Conservation (phyloP, 1,140 invertebrate genomes). For the Nasonia giraulti region DNA sequence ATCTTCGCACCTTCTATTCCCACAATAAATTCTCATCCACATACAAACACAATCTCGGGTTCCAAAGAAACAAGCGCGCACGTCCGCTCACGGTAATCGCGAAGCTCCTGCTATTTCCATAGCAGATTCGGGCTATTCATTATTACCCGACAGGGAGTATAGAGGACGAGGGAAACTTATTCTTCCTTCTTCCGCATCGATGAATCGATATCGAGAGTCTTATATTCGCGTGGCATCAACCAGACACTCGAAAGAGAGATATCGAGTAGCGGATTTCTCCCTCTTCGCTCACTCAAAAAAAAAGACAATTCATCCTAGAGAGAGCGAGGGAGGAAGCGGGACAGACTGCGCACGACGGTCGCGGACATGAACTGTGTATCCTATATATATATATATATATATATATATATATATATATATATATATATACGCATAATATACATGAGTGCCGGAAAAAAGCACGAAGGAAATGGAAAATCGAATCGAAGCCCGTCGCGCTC, state of each 20-base stretch:
- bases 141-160: neutral
- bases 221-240: neutral
- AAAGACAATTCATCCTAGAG: slow-evolving; percentile 9
- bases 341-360: neutral
- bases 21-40: neutral
- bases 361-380: neutral
- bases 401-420: neutral
- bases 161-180: neutral
- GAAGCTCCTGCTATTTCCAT: neutral
- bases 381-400: neutral
- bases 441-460: neutral
- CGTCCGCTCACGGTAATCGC: neutral
- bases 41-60: neutral
- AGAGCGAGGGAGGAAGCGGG: too few species aligned
- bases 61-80: neutral
- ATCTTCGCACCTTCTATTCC: neutral
- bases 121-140: slow-evolving; percentile 19
- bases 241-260: slow-evolving; percentile 6
- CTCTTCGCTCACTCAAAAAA: neutral
- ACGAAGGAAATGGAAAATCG: slow-evolving; percentile 38
- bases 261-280: neutral
- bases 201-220: slow-evolving; percentile 39
- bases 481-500: neutral
- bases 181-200: neutral
- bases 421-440: neutral